Base-by-base conservation (phyloP, 2,888 invertebrate genomes). In the Andrena marginata region DNA sequence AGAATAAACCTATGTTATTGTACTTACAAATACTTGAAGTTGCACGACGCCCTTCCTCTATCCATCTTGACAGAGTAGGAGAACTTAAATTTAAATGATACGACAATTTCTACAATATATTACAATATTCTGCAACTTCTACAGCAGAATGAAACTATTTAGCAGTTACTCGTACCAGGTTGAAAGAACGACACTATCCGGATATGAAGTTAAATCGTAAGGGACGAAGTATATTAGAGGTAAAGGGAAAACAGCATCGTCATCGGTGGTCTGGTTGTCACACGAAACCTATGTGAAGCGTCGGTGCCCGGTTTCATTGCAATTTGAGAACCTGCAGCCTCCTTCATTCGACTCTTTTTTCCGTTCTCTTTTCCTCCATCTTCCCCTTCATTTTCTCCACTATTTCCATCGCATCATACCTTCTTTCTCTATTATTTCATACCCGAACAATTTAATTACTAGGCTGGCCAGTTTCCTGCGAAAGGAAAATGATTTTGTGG, bases 251-350 rank as follows among this genome's bases (percentile, higher is more conserved):
- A 79, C 85, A 82, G 80, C 82, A 87, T 89, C 93, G 88, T 90
- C 94, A 93, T 93, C 93, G 94, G 94, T 94, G 94, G 94, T 94
- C 94, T 88, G 84, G 87, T 86, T 91, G 94, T 93, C 90, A 94
- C 89, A 90, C 90, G 94, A 94, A 93, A 94, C 93, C 91, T 88
- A 85, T 85, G 85, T 89, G 89, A 89, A 88, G 87, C 88, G 83
- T 86, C 75, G 93, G 94, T 94, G 94, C 93, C 89, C 82, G 93
- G 92, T 94, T 94, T 93, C 94, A 92, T 91, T 90, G 94, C 93
- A 94, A 94, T 93, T 93, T 92, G 94, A 94, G 94, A 93, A 90
- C 90, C 90, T 90, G 89, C 90, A 89, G 89, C 88, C 89, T 90
- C 89, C 87, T 86, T 87, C 80, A 80, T 80, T 80, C 86, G 63